Conservation (phyloP, 92 coral and sea anemone species). For the Palythoa caribaeorum region DNA sequence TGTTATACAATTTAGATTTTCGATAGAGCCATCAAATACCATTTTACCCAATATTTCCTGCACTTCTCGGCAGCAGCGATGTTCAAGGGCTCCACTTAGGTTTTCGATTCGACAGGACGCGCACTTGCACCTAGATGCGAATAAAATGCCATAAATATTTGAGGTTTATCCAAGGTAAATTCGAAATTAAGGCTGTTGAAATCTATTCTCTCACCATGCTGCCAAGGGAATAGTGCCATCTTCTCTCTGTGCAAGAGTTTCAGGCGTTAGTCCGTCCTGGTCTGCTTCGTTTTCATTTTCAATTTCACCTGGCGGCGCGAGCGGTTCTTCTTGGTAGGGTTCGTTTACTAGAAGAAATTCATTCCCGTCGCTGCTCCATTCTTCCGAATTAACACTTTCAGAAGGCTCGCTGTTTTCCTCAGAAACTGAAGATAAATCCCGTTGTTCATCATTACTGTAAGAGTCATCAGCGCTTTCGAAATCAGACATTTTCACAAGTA, state of each 20-base stretch:
- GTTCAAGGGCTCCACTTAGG: conserved; percentile 26
- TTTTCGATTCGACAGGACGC: conserved; percentile 17
- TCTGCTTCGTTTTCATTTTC: not conserved
- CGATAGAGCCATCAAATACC: conserved; percentile 3
- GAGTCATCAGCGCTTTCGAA: not conserved
- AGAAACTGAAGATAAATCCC: not conserved
- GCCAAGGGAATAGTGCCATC: conserved; percentile 24
- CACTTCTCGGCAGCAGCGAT: conserved; percentile 25
- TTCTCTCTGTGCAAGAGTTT: conserved; percentile 24
- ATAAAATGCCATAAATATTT: not conserved
- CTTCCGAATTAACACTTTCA: not conserved
- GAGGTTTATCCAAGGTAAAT: conserved; percentile 16
- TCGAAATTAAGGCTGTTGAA: conserved; percentile 1
- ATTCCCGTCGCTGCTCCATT: not conserved
- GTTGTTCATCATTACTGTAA: not conserved
- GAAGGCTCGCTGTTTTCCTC: not conserved
- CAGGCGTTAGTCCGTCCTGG: conserved; percentile 17
- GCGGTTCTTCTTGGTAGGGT: conserved; percentile 3
- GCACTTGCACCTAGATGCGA: conserved; percentile 27
- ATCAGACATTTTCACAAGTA: too few relatives aligned
- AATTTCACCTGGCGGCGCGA: conserved; percentile 9
- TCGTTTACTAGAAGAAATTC: conserved; percentile 2
- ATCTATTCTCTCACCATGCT: conserved; percentile 30
- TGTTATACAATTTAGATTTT: not conserved
- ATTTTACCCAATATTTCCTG: not conserved